Evolutionary conservation across 2,797 vertebrate species (phyloP), one percentile per base, ranked within the genome.

Genomic region (Sphaeramia orbicularis): DNA sequence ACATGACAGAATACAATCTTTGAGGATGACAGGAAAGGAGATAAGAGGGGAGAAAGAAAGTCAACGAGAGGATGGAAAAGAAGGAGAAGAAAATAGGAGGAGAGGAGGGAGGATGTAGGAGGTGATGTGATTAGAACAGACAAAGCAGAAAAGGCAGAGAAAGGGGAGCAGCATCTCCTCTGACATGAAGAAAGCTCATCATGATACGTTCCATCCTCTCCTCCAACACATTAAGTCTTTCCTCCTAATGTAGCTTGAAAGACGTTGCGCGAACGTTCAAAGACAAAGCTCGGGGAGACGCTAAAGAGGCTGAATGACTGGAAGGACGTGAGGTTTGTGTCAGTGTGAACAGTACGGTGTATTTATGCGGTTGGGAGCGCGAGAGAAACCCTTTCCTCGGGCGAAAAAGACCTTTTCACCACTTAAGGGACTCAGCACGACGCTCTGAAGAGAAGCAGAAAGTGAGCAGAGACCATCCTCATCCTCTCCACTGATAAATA

Each of bases 211-310:
- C 71, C 41, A 47, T 32, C 72, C 40, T 35, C 53, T 59, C 64
- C 53, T 55, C 21, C 60, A 37, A 61, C 65, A 47, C 64, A 50
- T 10, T 44, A 32, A 44, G 66, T 55, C 54, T 48, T 32, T 61
- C 40, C 51, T 73, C 42, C 78, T 90, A 89, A 90, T 88, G 85
- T 79, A 83, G 65, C 82, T 82, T 83, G 81, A 92, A 90, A 86
- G 71, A 87, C 83, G 78, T 47, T 49, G 68, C 69, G 65, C 52
- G 71, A 80, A 71, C 78, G 65, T 80, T 78, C 78, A 81, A 83
- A 77, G 64, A 65, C 7, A 2, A 60, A 64, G 83, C 71, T 80
- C 37, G n/a, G 68, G 53, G 71, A 86, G 51, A 68, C 61, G 67
- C 76, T 80, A 79, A 68, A 47, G 4, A 64, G 78, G 75, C 62